Evolutionary conservation across 2,888 invertebrate genomes (phyloP).

Genomic region (Lasius fuliginosus): DNA sequence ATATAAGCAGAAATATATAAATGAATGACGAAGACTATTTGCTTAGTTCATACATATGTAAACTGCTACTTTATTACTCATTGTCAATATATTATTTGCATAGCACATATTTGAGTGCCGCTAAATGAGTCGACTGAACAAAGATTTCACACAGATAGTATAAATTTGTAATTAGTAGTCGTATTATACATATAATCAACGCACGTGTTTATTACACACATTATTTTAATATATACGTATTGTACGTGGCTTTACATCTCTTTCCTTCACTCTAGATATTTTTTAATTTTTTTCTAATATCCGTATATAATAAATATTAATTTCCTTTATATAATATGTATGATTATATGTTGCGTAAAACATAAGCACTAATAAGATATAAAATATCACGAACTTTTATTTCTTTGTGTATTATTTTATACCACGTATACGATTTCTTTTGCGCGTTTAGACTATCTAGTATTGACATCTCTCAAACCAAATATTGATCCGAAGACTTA

Average conservation of each 20-base stretch:
- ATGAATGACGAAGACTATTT: neutral
- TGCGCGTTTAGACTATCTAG: neutral
- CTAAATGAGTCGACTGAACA: neutral
- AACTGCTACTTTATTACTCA: neutral
- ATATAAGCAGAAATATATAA: too few relatives aligned
- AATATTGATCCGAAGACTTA: slow-evolving; percentile 14
- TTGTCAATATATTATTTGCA: neutral
- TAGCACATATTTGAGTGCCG: neutral
- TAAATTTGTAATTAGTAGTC: neutral
- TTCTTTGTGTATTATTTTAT: neutral
- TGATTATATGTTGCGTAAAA: neutral
- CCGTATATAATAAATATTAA: neutral
- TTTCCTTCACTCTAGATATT: neutral
- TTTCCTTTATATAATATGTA: neutral
- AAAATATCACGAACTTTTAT: neutral
- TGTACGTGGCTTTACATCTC: neutral
- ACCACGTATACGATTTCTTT: neutral
- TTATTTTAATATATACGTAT: neutral
- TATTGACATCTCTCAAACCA: neutral
- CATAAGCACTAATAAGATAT: neutral
- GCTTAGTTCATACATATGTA: neutral
- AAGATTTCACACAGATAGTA: neutral
- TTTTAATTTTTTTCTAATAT: neutral
- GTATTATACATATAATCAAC: neutral
- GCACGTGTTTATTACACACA: neutral